Evolutionary conservation across 2,797 vertebrate species (phyloP).

Genomic region (Rhodeus uyekii): DNA sequence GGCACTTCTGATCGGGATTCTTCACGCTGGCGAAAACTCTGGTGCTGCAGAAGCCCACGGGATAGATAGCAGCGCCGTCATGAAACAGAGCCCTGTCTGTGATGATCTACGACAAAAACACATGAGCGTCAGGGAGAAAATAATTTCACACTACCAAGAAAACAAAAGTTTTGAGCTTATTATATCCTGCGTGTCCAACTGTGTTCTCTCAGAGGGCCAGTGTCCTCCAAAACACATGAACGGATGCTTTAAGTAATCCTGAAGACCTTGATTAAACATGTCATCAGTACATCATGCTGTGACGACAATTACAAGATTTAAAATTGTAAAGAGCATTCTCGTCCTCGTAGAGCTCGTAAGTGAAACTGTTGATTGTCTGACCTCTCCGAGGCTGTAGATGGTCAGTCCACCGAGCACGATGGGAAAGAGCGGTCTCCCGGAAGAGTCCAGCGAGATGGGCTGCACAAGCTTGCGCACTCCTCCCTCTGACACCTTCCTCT

Average conservation of each 20-base stretch:
- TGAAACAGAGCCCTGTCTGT: constrained; percentile 85
- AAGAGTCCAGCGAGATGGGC: constrained; percentile 84
- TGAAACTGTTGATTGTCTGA: too few species aligned
- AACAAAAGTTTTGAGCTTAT: not conserved
- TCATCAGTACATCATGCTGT: too few species aligned
- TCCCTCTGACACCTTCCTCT: constrained; percentile 80
- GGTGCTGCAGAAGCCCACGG: constrained; percentile 90
- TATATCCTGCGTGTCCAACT: not conserved
- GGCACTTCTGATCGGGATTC: constrained; percentile 82
- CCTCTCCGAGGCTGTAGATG: constrained; percentile 91
- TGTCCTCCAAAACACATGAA: too few species aligned
- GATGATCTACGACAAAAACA: constrained; percentile 74
- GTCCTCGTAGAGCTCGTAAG: too few species aligned
- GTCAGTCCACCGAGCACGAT: constrained; percentile 86
- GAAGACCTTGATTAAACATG: too few species aligned
- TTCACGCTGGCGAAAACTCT: constrained; percentile 85
- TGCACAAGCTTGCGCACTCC: constrained; percentile 80
- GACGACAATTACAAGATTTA: too few species aligned
- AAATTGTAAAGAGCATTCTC: too few species aligned
- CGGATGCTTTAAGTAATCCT: too few species aligned
- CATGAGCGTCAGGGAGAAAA: not conserved
- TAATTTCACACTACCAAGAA: not conserved
- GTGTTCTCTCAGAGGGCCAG: too few species aligned
- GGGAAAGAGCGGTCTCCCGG: constrained; percentile 85
- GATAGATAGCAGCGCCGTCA: constrained; percentile 85